Evolutionary conservation across 1,140 invertebrate species (phyloP).

Genomic region (Coelopa frigida): DNA sequence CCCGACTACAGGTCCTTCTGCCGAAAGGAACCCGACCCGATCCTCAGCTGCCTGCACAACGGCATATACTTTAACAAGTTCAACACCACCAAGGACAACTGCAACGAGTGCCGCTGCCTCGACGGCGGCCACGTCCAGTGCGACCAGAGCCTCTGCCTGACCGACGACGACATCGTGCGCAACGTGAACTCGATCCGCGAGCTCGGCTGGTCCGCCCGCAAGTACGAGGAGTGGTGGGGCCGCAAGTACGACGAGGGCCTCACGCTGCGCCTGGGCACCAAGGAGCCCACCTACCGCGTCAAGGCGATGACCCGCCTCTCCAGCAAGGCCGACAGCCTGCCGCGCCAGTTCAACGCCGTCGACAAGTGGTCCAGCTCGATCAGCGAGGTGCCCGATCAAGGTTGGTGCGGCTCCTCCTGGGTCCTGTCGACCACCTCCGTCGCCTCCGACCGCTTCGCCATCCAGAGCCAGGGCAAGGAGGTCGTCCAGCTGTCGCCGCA

Average conservation of each 20-base stretch:
- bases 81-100: conserved; percentile 53
- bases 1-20: conserved; percentile 76
- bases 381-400: conserved; percentile 72
- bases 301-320: conserved; percentile 62
- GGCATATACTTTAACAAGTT: conserved; percentile 32
- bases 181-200: conserved; percentile 55
- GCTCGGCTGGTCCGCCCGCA: conserved; percentile 66
- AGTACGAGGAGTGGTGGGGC: conserved; percentile 79
- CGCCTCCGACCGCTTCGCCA: conserved; percentile 70
- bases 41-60: conserved; percentile 30
- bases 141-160: conserved; percentile 64
- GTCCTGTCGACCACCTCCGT: conserved; percentile 77
- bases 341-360: conserved; percentile 66
- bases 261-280: conserved; percentile 58
- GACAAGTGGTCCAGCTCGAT: conserved; percentile 64
- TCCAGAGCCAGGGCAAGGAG: conserved; percentile 73
- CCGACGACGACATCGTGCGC: conserved; percentile 59
- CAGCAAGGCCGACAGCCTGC: conserved; percentile 54
- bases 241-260: conserved; percentile 74
- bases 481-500: conserved; percentile 68
- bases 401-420: conserved; percentile 90
- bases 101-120: conserved; percentile 68
- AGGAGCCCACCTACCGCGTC: conserved; percentile 53
- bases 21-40: conserved; percentile 44
- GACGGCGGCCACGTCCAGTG: conserved; percentile 55